Percentiles rank a stretch among this genome's conserved stretches.
Evolutionary conservation across 2,113 vertebrate genomes (phyloP).

Genomic region (Crotalus horridus): DNA sequence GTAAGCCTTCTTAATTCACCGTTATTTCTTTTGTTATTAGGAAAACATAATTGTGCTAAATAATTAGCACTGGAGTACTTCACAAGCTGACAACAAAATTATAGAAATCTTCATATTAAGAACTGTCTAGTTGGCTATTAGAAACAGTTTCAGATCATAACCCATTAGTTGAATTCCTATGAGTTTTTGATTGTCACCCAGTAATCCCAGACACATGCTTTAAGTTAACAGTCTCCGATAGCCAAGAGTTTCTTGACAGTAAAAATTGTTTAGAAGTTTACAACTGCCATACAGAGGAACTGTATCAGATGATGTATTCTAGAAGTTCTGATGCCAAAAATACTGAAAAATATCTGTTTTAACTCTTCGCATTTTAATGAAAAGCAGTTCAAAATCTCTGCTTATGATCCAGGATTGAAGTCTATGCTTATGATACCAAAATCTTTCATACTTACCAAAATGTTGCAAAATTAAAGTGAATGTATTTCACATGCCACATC

Average conservation of each 20-base stretch:
- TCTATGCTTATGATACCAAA: slow-evolving; percentile 25
- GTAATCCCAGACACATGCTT: slow-evolving; percentile 75
- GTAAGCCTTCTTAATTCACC: slow-evolving; percentile 79
- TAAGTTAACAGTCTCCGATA: slow-evolving; percentile 75
- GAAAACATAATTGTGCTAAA: slow-evolving; percentile 84
- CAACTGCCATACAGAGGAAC: slow-evolving; percentile 76
- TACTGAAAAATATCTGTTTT: slow-evolving; percentile 65
- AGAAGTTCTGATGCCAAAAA: slow-evolving; percentile 58
- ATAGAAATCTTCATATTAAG: slow-evolving; percentile 82
- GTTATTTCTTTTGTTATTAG: slow-evolving; percentile 82
- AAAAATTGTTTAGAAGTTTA: slow-evolving; percentile 71
- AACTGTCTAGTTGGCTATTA: slow-evolving; percentile 79
- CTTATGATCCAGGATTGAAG: slow-evolving; percentile 32
- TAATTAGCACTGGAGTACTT: slow-evolving; percentile 83
- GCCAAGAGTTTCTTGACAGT: slow-evolving; percentile 73
- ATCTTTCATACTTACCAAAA: slow-evolving; percentile 29
- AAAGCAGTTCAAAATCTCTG: slow-evolving; percentile 43
- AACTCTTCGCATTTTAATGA: slow-evolving; percentile 52
- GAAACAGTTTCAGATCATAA: slow-evolving; percentile 80
- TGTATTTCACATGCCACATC: slow-evolving; percentile 18
- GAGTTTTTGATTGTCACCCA: slow-evolving; percentile 77
- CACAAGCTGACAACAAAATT: slow-evolving; percentile 85
- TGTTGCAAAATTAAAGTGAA: slow-evolving; percentile 50
- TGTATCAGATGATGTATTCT: slow-evolving; percentile 48
- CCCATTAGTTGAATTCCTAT: slow-evolving; percentile 76